Base-by-base conservation (phyloP, 2,888 invertebrate genomes). In the Drosophila niveifrons region DNA sequence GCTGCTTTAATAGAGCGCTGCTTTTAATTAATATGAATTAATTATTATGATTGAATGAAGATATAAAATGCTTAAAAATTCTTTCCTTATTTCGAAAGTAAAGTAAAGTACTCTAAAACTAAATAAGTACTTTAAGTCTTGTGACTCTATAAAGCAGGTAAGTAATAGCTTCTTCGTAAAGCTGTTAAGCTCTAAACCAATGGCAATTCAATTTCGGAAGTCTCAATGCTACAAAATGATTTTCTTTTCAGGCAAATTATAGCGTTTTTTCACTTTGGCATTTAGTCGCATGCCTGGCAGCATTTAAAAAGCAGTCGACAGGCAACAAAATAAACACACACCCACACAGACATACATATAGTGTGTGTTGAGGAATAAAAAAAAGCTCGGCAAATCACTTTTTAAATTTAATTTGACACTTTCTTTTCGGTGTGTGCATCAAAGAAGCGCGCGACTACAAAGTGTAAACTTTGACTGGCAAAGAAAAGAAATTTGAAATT, bases 391-490 rank as follows among this genome's bases (percentile, higher is more conserved):
- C 86, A 88, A 84, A 88, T 88, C 86, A 85, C 83, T 88, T 88
- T 86, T 85, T 72, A 85, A 85, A 85, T 85, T 85, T 80, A 85
- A 85, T 85, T 85, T 85, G 84, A 88, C 84, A 85, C 84, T 88
- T 85, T 80, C 73, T 72, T 78, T 70, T 62, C 48, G 65, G 62
- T 63, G 66, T 57, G 81, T 57, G 81, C 87, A 78, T 79, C 85
- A 83, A 84, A 84, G 78, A 70, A 68, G 61, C 72, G 75, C 70
- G 61, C 68, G 75, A 77, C 87, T 84, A 87, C 83, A 87, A 87
- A 83, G 83, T 83, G 80, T 75, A 78, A 84, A 84, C 71, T 80
- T 84, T 77, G 56, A 23, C n/a, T 9, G 13, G 36, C 13, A 8
- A 56, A 34, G 48, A 48, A 48, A 47, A 62, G 48, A 75, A 71